Percentiles rank a stretch among this genome's conserved stretches.
These are phyloP conservation scores for Silurus asotus DNA, from an alignment of 2,113 vertebrate species.

Conservation along the genomic window DNA sequence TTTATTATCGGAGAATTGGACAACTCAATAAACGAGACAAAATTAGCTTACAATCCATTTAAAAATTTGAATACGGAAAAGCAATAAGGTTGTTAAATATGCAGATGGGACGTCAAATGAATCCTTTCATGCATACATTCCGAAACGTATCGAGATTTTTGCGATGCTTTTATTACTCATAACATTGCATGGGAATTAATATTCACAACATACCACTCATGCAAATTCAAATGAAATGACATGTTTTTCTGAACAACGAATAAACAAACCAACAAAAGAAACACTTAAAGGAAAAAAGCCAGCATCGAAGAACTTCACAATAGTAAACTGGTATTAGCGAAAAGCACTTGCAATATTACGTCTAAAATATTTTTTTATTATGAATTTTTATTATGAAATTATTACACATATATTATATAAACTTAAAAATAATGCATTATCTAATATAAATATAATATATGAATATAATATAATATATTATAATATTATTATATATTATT, in stretches of 20 bases:
- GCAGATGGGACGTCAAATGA: background rate
- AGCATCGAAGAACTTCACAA: background rate
- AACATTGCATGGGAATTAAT: background rate
- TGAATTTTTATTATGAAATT: no score
- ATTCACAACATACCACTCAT: background rate
- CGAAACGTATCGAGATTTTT: background rate
- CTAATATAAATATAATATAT: no score
- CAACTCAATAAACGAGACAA: no score
- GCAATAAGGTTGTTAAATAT: background rate
- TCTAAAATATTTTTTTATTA: background rate
- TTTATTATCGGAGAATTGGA: background rate
- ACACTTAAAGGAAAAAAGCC: background rate
- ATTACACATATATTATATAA: no score
- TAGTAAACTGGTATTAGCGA: background rate
- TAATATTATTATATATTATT: no score
- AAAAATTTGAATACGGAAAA: background rate
- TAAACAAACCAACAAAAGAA: background rate
- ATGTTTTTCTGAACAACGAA: background rate
- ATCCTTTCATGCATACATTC: background rate
- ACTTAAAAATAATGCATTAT: no score
- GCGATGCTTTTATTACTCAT: background rate
- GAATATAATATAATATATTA: no score
- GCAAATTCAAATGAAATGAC: background rate
- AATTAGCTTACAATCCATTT: background rate
- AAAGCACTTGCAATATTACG: background rate